Percentiles rank a stretch among this genome's conserved stretches.
Evolutionary conservation across 2,888 invertebrate genomes (phyloP).

Genomic region (Hyposoter dolosus): DNA sequence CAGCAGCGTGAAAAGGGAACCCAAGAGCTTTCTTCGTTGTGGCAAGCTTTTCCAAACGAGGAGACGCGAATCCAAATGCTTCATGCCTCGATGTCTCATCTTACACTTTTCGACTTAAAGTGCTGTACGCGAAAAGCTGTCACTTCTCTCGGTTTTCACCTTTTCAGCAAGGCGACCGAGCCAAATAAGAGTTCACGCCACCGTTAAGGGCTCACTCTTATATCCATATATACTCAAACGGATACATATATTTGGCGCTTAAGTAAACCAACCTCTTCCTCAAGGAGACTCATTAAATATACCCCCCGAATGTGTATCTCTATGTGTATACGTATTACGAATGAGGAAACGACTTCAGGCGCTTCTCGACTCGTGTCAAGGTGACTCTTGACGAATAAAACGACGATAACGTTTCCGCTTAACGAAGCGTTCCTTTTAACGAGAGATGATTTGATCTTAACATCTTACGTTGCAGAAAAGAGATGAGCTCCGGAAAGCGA

Average conservation of each 20-base stretch:
- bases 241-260: background rate
- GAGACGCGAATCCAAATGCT: conserved; percentile 14
- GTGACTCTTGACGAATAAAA: conserved; percentile 41
- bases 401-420: conserved; percentile 61
- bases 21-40: conserved; percentile 38
- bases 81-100: background rate
- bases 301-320: background rate
- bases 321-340: conserved; percentile 2
- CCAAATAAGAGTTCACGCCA: conserved; percentile 63
- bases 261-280: conserved; percentile 40
- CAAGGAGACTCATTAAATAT: conserved; percentile 64
- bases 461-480: conserved; percentile 24
- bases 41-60: conserved; percentile 24
- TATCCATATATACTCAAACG: background rate
- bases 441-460: conserved; percentile 64
- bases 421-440: conserved; percentile 66
- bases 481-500: conserved; percentile 26
- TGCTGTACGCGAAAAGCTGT: conserved; percentile 30
- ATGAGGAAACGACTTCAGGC: conserved; percentile 37
- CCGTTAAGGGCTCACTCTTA: conserved; percentile 51
- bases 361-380: conserved; percentile 12
- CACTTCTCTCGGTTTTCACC: conserved; percentile 50
- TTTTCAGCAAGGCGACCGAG: conserved; percentile 57
- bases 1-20: conserved; percentile 50
- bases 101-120: conserved; percentile 20